Conservation (phyloP, 2,888 invertebrate species). For the Mimas tiliae region DNA sequence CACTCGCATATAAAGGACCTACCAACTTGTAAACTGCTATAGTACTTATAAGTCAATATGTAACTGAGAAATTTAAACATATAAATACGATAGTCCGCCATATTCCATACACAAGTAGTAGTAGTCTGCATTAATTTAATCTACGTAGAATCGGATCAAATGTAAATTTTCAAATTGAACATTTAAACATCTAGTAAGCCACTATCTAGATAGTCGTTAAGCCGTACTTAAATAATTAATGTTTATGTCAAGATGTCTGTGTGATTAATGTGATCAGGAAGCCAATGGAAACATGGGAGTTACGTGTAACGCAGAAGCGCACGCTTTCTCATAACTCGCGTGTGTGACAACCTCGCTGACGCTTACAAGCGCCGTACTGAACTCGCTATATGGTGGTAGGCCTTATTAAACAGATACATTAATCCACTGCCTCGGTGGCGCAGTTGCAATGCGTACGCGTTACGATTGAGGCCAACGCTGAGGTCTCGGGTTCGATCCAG, state of each 20-base stretch:
- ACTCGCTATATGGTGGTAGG: background rate
- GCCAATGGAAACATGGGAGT: background rate
- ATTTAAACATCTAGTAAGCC: background rate
- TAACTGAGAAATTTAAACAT: too few relatives aligned
- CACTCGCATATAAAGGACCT: too few relatives aligned
- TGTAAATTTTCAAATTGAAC: background rate
- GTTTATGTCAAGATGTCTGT: slow-evolving; percentile 11
- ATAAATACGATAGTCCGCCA: too few relatives aligned
- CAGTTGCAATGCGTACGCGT: too few relatives aligned
- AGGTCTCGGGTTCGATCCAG: too few relatives aligned
- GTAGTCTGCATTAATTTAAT: too few relatives aligned
- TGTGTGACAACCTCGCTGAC: background rate
- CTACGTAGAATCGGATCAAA: too few relatives aligned
- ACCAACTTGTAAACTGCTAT: too few relatives aligned
- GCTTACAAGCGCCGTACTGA: slow-evolving; percentile 1
- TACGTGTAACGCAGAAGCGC: background rate
- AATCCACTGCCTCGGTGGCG: too few relatives aligned
- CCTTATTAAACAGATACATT: background rate
- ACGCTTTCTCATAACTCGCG: slow-evolving; percentile 3
- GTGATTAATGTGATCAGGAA: slow-evolving; percentile 18
- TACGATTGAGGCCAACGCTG: too few relatives aligned
- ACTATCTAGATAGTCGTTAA: background rate
- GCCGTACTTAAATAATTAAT: slow-evolving; percentile 21
- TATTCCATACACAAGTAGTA: too few relatives aligned
- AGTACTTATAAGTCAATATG: too few relatives aligned